Conservation (phyloP, 2,888 invertebrate species). For the Tridacna gigas region DNA sequence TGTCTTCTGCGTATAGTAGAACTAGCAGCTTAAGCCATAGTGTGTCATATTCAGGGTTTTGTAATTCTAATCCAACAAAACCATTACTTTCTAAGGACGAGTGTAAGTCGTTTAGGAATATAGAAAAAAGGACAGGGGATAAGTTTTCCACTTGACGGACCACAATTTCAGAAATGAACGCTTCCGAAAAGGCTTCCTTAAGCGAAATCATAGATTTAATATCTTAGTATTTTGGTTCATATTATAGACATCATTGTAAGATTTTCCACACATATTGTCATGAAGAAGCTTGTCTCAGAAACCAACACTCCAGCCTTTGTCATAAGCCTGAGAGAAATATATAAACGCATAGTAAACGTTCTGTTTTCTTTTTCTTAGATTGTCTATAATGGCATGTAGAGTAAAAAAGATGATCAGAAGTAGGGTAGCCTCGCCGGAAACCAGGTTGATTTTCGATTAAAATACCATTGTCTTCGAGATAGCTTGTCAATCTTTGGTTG, state of each 20-base stretch:
- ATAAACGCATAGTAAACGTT: conserved; percentile 44
- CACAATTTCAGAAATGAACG: conserved; percentile 35
- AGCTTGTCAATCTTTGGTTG: too few relatives aligned
- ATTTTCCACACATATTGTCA: conserved; percentile 30
- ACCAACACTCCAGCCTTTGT: conserved; percentile 41
- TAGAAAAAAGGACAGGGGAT: conserved; percentile 44
- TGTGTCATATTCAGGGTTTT: not conserved
- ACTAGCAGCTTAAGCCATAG: not conserved
- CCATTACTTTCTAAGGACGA: conserved; percentile 21
- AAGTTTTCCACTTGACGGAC: conserved; percentile 53
- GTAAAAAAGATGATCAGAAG: conserved; percentile 18
- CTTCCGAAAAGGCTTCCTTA: conserved; percentile 19
- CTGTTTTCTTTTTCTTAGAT: conserved; percentile 14
- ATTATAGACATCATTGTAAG: conserved; percentile 36
- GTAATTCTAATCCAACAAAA: not conserved
- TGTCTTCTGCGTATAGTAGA: conserved; percentile 17
- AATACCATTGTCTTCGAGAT: too few relatives aligned
- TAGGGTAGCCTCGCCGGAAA: too few relatives aligned
- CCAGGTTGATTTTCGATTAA: too few relatives aligned
- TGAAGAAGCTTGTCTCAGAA: conserved; percentile 31
- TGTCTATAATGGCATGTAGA: conserved; percentile 27
- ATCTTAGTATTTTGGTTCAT: conserved; percentile 36
- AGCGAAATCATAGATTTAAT: conserved; percentile 49
- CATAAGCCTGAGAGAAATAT: conserved; percentile 44
- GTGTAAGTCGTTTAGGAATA: conserved; percentile 57